phyloP scores from a whole-genome alignment of 2,888 invertebrate genomes.

The Liopterus haemorrhoidalis region DNA sequence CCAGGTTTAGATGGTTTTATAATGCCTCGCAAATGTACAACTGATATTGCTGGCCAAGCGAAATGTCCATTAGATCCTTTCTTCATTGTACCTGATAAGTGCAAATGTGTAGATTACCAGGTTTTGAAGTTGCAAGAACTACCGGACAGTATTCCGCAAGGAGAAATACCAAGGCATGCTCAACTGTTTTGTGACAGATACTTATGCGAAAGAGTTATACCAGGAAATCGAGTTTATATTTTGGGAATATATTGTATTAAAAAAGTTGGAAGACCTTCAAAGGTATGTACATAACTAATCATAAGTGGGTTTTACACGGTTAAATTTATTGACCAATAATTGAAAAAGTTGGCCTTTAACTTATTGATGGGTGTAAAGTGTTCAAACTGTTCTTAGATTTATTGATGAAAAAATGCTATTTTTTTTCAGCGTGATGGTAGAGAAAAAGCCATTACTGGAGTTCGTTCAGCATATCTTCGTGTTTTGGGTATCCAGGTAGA shows the following conservation, averaged over 20 bases:
- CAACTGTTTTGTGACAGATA: slow-evolving; percentile 90
- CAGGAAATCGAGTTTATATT: slow-evolving; percentile 89
- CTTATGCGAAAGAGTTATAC: slow-evolving; percentile 90
- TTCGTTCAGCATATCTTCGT: slow-evolving; percentile 88
- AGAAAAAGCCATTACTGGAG: slow-evolving; percentile 80
- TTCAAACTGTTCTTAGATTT: too few relatives aligned
- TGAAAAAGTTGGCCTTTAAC: too few relatives aligned
- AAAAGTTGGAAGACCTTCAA: slow-evolving; percentile 63
- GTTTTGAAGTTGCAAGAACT: slow-evolving; percentile 94
- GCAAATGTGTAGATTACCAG: slow-evolving; percentile 96
- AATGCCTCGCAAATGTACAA: slow-evolving; percentile 88
- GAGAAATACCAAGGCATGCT: slow-evolving; percentile 96
- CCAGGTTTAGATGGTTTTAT: slow-evolving; percentile 95
- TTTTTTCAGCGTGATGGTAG: slow-evolving; percentile 56
- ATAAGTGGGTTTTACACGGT: neutral
- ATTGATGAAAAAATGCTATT: slow-evolving; percentile 8
- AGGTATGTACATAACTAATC: slow-evolving; percentile 45
- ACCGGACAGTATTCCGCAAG: slow-evolving; percentile 90
- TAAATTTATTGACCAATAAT: too few relatives aligned
- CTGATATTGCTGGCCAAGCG: slow-evolving; percentile 86
- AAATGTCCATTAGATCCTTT: slow-evolving; percentile 97
- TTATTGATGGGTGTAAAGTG: too few relatives aligned
- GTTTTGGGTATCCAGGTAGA: slow-evolving; percentile 89
- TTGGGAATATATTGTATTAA: slow-evolving; percentile 96
- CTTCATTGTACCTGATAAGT: slow-evolving; percentile 96